Percentiles rank a stretch among this genome's conserved stretches.
Conservation (phyloP, 1,140 invertebrate genomes). For the Drosophila bipectinata region DNA sequence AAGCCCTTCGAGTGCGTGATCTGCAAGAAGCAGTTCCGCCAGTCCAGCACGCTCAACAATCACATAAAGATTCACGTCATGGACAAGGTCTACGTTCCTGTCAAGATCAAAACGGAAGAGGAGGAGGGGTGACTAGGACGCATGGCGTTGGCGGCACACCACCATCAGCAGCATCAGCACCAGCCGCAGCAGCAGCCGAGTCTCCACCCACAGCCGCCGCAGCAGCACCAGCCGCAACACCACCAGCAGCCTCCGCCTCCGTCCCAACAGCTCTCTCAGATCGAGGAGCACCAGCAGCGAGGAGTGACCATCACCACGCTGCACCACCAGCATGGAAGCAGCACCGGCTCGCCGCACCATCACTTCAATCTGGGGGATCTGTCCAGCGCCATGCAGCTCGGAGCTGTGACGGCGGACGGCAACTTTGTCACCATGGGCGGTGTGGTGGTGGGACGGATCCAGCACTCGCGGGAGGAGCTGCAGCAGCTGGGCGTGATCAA, state of each 20-base stretch:
- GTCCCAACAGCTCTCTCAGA: constrained; percentile 54
- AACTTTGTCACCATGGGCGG: constrained; percentile 82
- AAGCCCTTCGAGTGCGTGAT: constrained; percentile 84
- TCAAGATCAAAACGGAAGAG: constrained; percentile 83
- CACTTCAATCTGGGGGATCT: constrained; percentile 78
- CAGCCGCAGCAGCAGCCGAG: constrained; percentile 59
- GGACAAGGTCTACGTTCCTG: constrained; percentile 83
- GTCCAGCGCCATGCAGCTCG: constrained; percentile 73
- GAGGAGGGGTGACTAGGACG: constrained; percentile 84
- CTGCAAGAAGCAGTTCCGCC: constrained; percentile 84
- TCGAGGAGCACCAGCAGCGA: constrained; percentile 59
- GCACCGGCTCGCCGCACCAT: constrained; percentile 64
- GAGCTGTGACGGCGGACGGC: constrained; percentile 76
- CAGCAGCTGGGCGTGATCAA: constrained; percentile 80
- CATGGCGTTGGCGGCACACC: constrained; percentile 76
- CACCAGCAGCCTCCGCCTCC: constrained; percentile 54
- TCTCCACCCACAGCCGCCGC: constrained; percentile 50
- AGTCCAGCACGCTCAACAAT: constrained; percentile 83
- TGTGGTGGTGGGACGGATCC: constrained; percentile 76
- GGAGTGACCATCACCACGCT: constrained; percentile 65
- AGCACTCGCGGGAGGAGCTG: constrained; percentile 73
- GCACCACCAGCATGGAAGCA: constrained; percentile 52
- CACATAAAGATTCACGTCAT: constrained; percentile 84
- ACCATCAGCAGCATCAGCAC: constrained; percentile 51
- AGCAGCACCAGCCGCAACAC: constrained; percentile 43